Evolutionary conservation across 2,888 invertebrate species (phyloP), one percentile per base, ranked within the genome.

Genomic region (Plagodis dolabraria): DNA sequence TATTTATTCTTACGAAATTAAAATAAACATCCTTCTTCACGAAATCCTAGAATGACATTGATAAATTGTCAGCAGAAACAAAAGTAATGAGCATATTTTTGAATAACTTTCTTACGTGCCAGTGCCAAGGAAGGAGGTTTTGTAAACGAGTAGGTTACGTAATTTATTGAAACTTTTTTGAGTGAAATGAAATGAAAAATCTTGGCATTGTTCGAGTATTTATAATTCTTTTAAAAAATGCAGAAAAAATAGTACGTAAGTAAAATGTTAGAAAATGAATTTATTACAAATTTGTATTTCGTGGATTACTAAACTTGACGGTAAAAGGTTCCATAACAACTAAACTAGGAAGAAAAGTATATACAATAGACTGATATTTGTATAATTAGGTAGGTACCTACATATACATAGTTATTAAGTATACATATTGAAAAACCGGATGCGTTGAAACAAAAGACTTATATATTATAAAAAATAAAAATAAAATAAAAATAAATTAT

Each of bases 271-370:
- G 83, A 87, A 89, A 90, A 89, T 86, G 87, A 91, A 91, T 86
- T 83, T 82, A 92, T 92, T 92, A 91, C 92, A 92, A 91, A 92
- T 92, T 92, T 92, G 91, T 89, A 91, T 92, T 89, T 71, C 59
- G 60, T 71, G 54, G 58, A 64, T 68, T 53, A 54, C 49, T n/a
- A 0, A 7, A 57, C 36, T 44, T 60, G 57, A 62, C 58, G 64
- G 60, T 54, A 53, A 55, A 55, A 22, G 40, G 36, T 52, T 55
- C 51, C 10, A 53, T 61, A 68, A 65, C 60, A 74, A 73, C 59
- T 67, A 69, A 69, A 70, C 52, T 58, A 69, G 53, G 68, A 74
- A 74, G 62, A 64, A 51, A 68, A 50, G 64, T 61, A 22, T 22
- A 22, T 22, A 71, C 64, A 73, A 71, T 68, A 76, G 65, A 65